phyloP scores from a whole-genome alignment of 2,888 invertebrate genomes.

The Cyclophora punctaria region DNA sequence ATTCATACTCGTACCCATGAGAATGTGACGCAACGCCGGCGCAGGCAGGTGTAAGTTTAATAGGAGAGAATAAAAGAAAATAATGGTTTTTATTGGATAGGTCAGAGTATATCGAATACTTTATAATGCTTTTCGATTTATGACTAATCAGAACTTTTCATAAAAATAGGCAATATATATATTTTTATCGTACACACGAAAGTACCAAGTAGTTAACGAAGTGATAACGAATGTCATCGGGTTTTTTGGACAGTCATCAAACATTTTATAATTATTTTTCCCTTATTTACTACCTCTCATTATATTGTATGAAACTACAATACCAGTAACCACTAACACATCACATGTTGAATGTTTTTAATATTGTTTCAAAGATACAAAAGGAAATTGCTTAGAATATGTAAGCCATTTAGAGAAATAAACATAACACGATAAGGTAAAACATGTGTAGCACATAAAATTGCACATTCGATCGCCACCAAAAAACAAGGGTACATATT shows the following conservation, averaged over 20 bases:
- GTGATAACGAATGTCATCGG: no score
- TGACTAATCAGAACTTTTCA: constrained; percentile 5
- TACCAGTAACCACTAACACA: no score
- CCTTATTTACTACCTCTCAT: no score
- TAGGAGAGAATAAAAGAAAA: constrained; percentile 55
- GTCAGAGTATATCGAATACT: constrained; percentile 38
- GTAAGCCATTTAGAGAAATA: constrained; percentile 9
- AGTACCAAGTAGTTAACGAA: no score
- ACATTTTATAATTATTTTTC: no score
- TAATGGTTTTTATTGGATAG: constrained; percentile 51
- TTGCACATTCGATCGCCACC: constrained; percentile 28
- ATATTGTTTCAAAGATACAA: no score
- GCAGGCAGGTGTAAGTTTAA: constrained; percentile 63
- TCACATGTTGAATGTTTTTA: no score
- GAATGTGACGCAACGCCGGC: constrained; percentile 58
- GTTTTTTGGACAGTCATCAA: no score
- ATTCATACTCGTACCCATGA: constrained; percentile 62
- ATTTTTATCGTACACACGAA: no score
- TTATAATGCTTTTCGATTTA: constrained; percentile 18
- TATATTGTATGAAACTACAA: no score
- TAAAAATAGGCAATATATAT: constrained; percentile 5
- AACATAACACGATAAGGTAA: constrained; percentile 8
- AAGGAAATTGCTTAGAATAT: no score
- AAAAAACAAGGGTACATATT: constrained; percentile 29
- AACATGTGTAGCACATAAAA: constrained; percentile 20